Evolutionary conservation across 2,888 invertebrate genomes (phyloP).

Genomic region (Trileptium ribeirensis): DNA sequence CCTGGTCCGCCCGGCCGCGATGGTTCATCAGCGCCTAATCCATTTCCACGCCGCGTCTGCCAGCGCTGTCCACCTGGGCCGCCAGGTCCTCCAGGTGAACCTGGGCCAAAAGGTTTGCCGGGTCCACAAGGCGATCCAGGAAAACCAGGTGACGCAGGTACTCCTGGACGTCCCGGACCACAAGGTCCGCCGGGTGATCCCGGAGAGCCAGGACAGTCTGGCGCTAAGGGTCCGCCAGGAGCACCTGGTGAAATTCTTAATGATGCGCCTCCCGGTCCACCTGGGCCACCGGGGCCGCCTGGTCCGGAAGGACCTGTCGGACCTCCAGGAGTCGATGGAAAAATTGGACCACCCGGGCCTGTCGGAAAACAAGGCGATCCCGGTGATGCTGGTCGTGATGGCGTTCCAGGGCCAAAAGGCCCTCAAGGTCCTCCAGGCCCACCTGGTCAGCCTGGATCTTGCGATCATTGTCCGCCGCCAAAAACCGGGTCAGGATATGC

Average conservation of each 20-base stretch:
- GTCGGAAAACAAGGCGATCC: slow-evolving; percentile 16
- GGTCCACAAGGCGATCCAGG: slow-evolving; percentile 14
- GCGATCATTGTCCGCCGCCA: slow-evolving; percentile 16
- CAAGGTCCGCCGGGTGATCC: slow-evolving; percentile 18
- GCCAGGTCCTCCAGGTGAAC: slow-evolving; percentile 14
- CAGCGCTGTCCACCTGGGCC: slow-evolving; percentile 19
- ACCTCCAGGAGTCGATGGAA: slow-evolving; percentile 22
- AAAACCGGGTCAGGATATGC: slow-evolving; percentile 13
- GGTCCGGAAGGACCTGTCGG: slow-evolving; percentile 22
- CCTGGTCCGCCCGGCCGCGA: slow-evolving; percentile 15
- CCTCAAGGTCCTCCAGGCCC: slow-evolving; percentile 35
- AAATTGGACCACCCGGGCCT: slow-evolving; percentile 21
- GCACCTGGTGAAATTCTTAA: slow-evolving; percentile 6
- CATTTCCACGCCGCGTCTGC: neutral
- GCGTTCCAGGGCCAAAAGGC: slow-evolving; percentile 36
- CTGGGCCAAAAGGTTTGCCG: slow-evolving; percentile 12
- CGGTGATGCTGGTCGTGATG: slow-evolving; percentile 30
- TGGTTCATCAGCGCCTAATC: neutral
- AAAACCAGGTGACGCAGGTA: neutral
- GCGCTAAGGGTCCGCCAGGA: slow-evolving; percentile 16
- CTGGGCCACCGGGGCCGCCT: slow-evolving; percentile 19
- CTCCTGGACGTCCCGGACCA: slow-evolving; percentile 14
- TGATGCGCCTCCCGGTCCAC: slow-evolving; percentile 15
- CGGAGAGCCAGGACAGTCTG: slow-evolving; percentile 12
- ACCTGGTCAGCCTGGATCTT: slow-evolving; percentile 17